Conservation (phyloP, 2,113 vertebrate genomes). For the Sisor rabdophorus region DNA sequence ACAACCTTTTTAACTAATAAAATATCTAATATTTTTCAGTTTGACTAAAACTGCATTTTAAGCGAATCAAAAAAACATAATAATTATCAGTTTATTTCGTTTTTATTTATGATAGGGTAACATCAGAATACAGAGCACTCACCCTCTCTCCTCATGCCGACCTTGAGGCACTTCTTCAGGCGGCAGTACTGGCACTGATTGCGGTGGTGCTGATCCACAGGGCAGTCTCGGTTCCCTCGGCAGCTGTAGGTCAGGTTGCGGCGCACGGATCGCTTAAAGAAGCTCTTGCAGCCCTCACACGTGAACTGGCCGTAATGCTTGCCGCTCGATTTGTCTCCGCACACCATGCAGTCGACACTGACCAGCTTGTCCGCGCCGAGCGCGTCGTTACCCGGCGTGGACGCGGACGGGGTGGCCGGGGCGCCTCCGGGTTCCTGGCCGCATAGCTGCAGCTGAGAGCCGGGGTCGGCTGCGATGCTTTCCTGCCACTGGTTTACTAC, state of each 20-base stretch:
- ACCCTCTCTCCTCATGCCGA: constrained; percentile 84
- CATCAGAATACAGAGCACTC: constrained; percentile 28
- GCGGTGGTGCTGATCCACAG: constrained; percentile 82
- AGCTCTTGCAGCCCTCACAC: constrained; percentile 86
- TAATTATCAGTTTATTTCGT: background rate
- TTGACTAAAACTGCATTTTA: too few relatives aligned
- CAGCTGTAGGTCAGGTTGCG: constrained; percentile 83
- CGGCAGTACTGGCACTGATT: constrained; percentile 85
- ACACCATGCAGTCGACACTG: constrained; percentile 83
- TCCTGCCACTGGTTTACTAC: constrained; percentile 82
- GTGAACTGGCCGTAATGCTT: constrained; percentile 84
- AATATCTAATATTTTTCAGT: background rate
- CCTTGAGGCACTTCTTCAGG: constrained; percentile 82
- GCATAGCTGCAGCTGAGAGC: constrained; percentile 75
- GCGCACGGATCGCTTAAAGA: constrained; percentile 83
- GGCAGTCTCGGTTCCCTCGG: constrained; percentile 79
- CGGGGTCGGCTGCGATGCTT: constrained; percentile 75
- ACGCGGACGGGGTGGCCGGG: constrained; percentile 72
- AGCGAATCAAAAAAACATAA: background rate
- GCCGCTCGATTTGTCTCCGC: constrained; percentile 82
- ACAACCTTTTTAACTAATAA: too few relatives aligned
- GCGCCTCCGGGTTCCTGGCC: constrained; percentile 73
- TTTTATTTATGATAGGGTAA: background rate
- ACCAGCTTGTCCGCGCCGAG: constrained; percentile 76
- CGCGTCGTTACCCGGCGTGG: constrained; percentile 73